Evolutionary conservation across 2,888 invertebrate species (phyloP), one percentile per base, ranked within the genome.

Genomic region (Polyommatus icarus): DNA sequence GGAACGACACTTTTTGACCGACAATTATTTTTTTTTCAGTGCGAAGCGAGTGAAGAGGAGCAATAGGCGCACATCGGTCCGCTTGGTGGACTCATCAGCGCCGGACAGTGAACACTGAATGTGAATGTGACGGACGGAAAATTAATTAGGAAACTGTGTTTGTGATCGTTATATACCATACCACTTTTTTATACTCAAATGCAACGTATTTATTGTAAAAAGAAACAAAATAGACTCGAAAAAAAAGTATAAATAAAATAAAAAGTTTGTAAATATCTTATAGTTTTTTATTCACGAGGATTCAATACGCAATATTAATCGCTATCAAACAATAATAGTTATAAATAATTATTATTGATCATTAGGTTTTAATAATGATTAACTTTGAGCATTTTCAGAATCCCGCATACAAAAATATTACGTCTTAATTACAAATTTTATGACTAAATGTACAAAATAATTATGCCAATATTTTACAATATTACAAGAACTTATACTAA

Each of bases 151-250:
- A 36, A 85, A 88, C 76, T 86, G 85, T 87, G 88, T 89, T 90
- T 88, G 89, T 91, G 90, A 90, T 91, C 87, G 89, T 89, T 87
- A 90, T 85, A 67, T 90, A 88, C 87, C 84, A 87, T 90, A 92
- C 87, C 82, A 83, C 54, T 86, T 91, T 91, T 93, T 93, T 93
- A 92, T 93, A 93, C 93, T 93, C 90, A 89, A 89, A 88, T 85
- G 85, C 86, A 88, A 91, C 89, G 90, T 91, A 92, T 93, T 93
- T 93, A 93, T 93, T 93, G 90, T 92, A 91, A 89, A 91, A 91
- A 87, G 90, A 83, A 91, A 91, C 89, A 85, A 87, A 90, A 91
- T 91, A 89, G 91, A 92, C 91, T 92, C 89, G 88, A 84, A 83
- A 82, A 82, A 82, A 83, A 81, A 82, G 81, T 88, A 91, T 90